Evolutionary conservation across 1,140 invertebrate species (phyloP).

Genomic region (Anthonomus grandis): DNA sequence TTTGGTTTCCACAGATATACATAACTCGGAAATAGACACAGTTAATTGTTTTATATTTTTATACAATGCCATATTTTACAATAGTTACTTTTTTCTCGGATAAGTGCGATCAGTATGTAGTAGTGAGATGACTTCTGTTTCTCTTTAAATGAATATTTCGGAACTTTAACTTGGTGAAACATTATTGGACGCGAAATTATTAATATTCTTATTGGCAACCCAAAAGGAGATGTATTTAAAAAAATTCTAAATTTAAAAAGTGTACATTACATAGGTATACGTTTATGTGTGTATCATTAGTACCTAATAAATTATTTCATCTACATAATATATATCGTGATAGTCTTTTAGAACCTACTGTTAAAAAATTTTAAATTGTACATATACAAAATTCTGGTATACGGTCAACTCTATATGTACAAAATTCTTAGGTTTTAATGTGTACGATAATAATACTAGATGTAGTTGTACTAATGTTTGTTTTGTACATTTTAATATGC

Average conservation of each 20-base stretch:
- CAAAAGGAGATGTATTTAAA: constrained; percentile 12
- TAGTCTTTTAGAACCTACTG: constrained; percentile 20
- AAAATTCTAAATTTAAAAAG: constrained; percentile 7
- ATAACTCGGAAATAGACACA: constrained; percentile 27
- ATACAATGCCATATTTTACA: constrained; percentile 27
- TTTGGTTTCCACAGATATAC: constrained; percentile 34
- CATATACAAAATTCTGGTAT: constrained; percentile 39
- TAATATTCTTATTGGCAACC: constrained; percentile 9
- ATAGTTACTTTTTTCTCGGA: neutral
- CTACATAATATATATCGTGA: constrained; percentile 1
- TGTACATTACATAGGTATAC: constrained; percentile 1
- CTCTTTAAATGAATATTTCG: neutral
- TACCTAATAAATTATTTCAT: constrained; percentile 1
- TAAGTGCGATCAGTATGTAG: constrained; percentile 29
- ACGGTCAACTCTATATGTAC: constrained; percentile 48
- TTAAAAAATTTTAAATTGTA: constrained; percentile 35
- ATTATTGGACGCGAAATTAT: constrained; percentile 24
- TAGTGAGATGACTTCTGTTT: constrained; percentile 31
- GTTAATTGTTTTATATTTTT: constrained; percentile 38
- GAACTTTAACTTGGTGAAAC: constrained; percentile 1
- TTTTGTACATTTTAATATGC: neutral
- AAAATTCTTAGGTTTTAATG: constrained; percentile 16
- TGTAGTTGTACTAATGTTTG: neutral
- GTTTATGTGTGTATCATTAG: neutral
- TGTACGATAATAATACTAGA: constrained; percentile 14